Evolutionary conservation across 2,797 vertebrate genomes (phyloP).

Genomic region (Australoheros facetus): DNA sequence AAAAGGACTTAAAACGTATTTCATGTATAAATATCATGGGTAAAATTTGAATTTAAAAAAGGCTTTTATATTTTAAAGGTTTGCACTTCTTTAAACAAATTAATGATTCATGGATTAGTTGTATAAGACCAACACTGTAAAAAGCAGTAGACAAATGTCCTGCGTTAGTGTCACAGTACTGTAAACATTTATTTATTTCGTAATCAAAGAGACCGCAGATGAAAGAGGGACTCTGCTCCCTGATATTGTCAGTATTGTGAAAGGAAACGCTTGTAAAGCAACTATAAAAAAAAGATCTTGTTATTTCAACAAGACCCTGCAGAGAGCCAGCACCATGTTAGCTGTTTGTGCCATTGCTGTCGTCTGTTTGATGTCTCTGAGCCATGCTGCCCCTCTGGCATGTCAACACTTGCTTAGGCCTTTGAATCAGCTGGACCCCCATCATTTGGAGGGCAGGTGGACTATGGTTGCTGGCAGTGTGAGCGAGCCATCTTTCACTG

Average conservation of each 20-base stretch:
- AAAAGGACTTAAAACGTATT: too few relatives aligned
- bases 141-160: not conserved
- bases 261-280: not conserved
- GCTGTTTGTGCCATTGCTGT: not conserved
- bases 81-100: not conserved
- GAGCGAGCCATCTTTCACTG: not conserved
- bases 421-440: not conserved
- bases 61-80: too few relatives aligned
- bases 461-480: conserved; percentile 36
- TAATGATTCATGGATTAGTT: not conserved
- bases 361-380: conserved; percentile 23
- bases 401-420: conserved; percentile 43
- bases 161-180: not conserved
- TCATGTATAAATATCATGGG: too few relatives aligned
- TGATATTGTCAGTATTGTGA: conserved; percentile 11
- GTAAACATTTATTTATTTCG: conserved; percentile 1
- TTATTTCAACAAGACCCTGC: not conserved
- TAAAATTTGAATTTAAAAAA: too few relatives aligned
- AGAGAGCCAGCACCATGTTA: conserved; percentile 16
- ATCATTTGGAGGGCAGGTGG: conserved; percentile 36
- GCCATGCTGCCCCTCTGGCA: conserved; percentile 25
- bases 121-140: not conserved
- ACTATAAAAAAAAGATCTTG: conserved; percentile 12
- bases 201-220: conserved; percentile 18
- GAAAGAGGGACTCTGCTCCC: not conserved